Evolutionary conservation across 2,888 invertebrate genomes (phyloP).

Genomic region (Xestia xanthographa): DNA sequence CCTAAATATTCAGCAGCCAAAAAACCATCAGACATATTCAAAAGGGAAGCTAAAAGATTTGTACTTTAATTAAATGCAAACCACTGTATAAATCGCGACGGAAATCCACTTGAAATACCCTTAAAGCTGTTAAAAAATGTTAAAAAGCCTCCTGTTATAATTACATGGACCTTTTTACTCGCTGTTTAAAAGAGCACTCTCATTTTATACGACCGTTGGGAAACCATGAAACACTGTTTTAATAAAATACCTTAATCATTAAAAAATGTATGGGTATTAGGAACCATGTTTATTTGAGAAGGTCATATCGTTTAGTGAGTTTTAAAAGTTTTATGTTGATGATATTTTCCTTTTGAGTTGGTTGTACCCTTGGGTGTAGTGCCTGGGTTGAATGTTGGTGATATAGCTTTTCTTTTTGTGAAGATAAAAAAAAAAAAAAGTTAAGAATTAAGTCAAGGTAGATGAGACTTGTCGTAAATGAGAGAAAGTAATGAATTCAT

Average conservation of each 20-base stretch:
- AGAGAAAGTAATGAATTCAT: background rate
- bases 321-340: constrained; percentile 57
- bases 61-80: constrained; percentile 61
- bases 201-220: constrained; percentile 67
- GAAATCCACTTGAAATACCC: constrained; percentile 68
- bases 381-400: constrained; percentile 23
- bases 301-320: constrained; percentile 56
- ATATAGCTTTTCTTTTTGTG: constrained; percentile 37
- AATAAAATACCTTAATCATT: constrained; percentile 69
- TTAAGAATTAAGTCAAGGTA: constrained; percentile 10
- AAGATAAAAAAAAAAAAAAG: constrained; percentile 22
- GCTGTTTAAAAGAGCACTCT: constrained; percentile 68
- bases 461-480: background rate
- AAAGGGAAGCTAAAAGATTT: constrained; percentile 55
- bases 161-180: constrained; percentile 72
- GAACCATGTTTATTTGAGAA: constrained; percentile 43
- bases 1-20: constrained; percentile 38
- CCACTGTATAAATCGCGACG: constrained; percentile 62
- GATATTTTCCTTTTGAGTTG: constrained; percentile 48
- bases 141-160: constrained; percentile 70
- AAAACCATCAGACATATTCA: constrained; percentile 44
- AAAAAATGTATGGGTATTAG: constrained; percentile 60
- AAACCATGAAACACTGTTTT: constrained; percentile 65
- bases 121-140: constrained; percentile 71
- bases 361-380: constrained; percentile 44